A percentile compares a stretch with the other conserved stretches of the same genome.
Evolutionary conservation across 2,113 vertebrate genomes (phyloP).

Genomic region (Lagopus leucura): DNA sequence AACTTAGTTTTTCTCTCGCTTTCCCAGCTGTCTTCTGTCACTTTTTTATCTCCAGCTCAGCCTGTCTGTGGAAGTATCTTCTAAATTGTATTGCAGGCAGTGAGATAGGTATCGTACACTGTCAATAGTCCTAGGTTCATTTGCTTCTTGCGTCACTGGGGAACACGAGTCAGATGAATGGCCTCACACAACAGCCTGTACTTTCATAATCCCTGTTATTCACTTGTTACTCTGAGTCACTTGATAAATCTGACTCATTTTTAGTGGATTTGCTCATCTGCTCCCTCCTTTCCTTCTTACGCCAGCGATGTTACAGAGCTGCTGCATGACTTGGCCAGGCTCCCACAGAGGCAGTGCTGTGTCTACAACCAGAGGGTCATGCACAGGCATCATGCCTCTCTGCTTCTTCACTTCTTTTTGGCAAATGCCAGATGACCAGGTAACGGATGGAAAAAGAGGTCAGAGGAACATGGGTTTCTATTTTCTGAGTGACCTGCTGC

Average conservation of each 20-base stretch:
- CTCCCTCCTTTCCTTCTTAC: not conserved
- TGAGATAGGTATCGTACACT: not conserved
- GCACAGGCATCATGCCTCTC: not conserved
- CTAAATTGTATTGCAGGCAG: not conserved
- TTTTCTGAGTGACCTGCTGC: not conserved
- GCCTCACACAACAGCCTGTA: not conserved
- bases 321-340: not conserved
- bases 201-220: slow-evolving; percentile 30
- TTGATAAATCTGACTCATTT: slow-evolving; percentile 22
- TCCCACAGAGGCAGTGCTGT: accelerated
- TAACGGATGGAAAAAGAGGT: not conserved
- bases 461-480: not conserved
- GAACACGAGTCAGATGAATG: slow-evolving; percentile 14
- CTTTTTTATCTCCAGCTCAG: slow-evolving; percentile 22
- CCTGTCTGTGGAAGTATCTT: not conserved
- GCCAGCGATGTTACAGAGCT: not conserved
- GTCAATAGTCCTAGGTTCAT: slow-evolving; percentile 6
- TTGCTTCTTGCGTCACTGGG: slow-evolving; percentile 9
- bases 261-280: not conserved
- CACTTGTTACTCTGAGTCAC: slow-evolving; percentile 18
- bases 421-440: not conserved
- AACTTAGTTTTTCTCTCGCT: not conserved
- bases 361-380: not conserved
- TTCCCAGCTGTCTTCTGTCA: slow-evolving; percentile 24
- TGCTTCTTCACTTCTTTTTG: not conserved